Evolutionary conservation across 2,888 invertebrate species (phyloP).

Genomic region (Heterodera filipjevi): DNA sequence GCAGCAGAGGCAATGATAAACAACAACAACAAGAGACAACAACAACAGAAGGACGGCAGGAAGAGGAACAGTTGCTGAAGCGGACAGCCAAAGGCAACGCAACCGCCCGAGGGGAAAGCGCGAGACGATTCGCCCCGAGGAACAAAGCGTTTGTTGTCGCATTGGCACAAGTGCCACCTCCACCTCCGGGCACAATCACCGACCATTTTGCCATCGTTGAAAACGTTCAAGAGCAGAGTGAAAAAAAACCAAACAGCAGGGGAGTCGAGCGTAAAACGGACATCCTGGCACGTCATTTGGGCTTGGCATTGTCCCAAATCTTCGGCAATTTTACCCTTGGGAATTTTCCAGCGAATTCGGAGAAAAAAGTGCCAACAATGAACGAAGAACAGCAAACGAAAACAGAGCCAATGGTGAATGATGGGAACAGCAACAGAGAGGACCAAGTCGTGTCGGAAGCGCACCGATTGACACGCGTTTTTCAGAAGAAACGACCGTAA

Average conservation of each 20-base stretch:
- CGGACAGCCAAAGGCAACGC: neutral
- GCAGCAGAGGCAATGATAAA: neutral
- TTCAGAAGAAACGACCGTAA: slow-evolving; percentile 2
- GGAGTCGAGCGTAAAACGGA: neutral
- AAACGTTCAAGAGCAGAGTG: neutral
- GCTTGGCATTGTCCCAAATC: slow-evolving; percentile 21
- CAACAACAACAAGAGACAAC: too few relatives aligned
- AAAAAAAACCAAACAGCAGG: slow-evolving; percentile 9
- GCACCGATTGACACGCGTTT: slow-evolving; percentile 10
- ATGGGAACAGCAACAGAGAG: neutral
- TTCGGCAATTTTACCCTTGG: slow-evolving; percentile 24
- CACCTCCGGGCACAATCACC: neutral
- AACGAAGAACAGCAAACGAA: neutral
- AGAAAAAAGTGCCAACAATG: neutral
- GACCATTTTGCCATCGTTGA: neutral
- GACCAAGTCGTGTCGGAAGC: neutral
- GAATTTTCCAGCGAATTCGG: neutral
- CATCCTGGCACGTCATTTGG: slow-evolving; percentile 19
- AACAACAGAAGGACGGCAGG: neutral
- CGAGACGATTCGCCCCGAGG: neutral
- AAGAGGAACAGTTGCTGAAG: neutral
- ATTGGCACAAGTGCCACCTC: neutral
- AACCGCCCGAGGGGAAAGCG: neutral
- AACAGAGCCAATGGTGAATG: neutral
- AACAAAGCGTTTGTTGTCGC: neutral